These are phyloP conservation scores for Dromococcyx pavoninus DNA, from an alignment of 2,797 vertebrate species.

Conservation along the genomic window DNA sequence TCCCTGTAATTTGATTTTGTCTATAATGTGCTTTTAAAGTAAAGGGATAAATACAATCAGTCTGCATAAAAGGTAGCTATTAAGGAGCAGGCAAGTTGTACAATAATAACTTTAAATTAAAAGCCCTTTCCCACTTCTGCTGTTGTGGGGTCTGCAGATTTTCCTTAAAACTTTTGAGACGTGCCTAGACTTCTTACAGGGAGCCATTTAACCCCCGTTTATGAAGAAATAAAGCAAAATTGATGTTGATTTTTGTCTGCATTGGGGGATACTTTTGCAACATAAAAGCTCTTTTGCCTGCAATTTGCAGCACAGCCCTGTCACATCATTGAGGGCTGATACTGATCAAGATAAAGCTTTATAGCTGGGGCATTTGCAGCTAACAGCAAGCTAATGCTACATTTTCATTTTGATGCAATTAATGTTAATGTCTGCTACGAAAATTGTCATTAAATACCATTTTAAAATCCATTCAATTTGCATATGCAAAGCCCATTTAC, in stretches of 20 bases:
- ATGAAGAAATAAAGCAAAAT: conserved; percentile 81
- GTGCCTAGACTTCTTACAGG: conserved; percentile 53
- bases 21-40: conserved; percentile 72
- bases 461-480: conserved; percentile 88
- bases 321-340: conserved; percentile 63
- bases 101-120: conserved; percentile 71
- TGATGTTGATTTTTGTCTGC: conserved; percentile 77
- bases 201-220: conserved; percentile 83
- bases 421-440: conserved; percentile 82
- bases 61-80: conserved; percentile 58
- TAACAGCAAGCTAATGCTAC: conserved; percentile 82
- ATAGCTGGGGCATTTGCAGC: conserved; percentile 75
- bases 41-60: conserved; percentile 66
- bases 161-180: conserved; percentile 31
- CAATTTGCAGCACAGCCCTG: conserved; percentile 75
- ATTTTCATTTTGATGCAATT: conserved; percentile 84
- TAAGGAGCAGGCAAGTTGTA: conserved; percentile 23
- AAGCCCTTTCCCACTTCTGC: conserved; percentile 28
- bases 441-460: conserved; percentile 87
- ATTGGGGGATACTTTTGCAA: conserved; percentile 72
- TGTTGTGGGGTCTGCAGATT: conserved; percentile 19
- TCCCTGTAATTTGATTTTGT: conserved; percentile 59
- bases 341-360: conserved; percentile 84
- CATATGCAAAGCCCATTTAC: conserved; percentile 82
- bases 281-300: conserved; percentile 80